A percentile compares a stretch with the other conserved stretches of the same genome.
Conservation (phyloP, 1,140 invertebrate species). For the Ceratosolen fusciceps region DNA sequence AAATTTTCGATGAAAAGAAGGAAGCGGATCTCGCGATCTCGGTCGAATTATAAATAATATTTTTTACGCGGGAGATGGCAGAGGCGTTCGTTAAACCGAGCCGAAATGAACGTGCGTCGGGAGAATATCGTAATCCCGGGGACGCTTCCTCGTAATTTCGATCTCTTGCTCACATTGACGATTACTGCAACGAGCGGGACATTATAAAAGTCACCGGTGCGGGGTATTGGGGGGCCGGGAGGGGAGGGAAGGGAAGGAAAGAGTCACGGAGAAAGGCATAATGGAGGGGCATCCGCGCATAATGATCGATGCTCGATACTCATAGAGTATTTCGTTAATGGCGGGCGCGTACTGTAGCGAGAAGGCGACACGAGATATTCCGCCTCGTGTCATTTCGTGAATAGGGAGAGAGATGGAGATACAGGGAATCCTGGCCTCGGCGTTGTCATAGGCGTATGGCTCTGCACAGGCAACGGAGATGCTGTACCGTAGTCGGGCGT, state of each 20-base stretch:
- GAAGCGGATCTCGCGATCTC: too few species aligned
- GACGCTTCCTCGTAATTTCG: conserved; percentile 10
- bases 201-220: conserved; percentile 52
- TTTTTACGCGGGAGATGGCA: too few species aligned
- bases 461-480: background rate
- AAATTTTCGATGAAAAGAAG: too few species aligned
- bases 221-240: background rate
- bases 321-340: conserved; percentile 65
- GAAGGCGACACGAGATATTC: conserved; percentile 22
- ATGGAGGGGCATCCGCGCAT: conserved; percentile 46
- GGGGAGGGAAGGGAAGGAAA: background rate
- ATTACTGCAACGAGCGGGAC: conserved; percentile 65
- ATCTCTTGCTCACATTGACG: conserved; percentile 56
- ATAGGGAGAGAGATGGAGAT: conserved; percentile 47
- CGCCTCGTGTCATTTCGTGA: conserved; percentile 50
- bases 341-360: conserved; percentile 53
- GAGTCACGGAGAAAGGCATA: background rate
- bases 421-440: too few species aligned
- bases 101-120: conserved; percentile 10
- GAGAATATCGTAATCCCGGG: conserved; percentile 16
- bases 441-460: background rate
- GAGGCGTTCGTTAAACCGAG: background rate
- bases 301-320: conserved; percentile 65
- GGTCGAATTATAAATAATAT: too few species aligned
- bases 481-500: too few species aligned